These are phyloP conservation scores for Phylloscopus whistleri DNA, from an alignment of 2,113 vertebrate genomes.

Conservation along the genomic window DNA sequence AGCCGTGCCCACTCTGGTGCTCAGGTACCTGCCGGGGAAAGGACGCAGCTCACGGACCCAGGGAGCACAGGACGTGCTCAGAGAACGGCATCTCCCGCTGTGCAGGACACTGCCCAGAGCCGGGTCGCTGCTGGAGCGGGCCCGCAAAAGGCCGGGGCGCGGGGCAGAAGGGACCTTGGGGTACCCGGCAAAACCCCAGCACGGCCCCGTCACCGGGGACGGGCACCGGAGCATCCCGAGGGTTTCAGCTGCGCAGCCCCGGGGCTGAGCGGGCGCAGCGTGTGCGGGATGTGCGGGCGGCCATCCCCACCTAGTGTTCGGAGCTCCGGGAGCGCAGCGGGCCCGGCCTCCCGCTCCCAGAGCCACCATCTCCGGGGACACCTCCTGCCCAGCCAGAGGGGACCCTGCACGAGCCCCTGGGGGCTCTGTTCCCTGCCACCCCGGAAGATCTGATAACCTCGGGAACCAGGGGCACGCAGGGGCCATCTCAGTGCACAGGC, in stretches of 20 bases:
- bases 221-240: background rate
- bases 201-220: rapidly evolving
- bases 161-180: background rate
- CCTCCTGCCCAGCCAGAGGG: background rate
- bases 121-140: rapidly evolving
- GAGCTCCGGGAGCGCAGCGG: background rate
- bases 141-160: background rate
- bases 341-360: background rate
- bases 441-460: background rate
- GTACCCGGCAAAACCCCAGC: rapidly evolving
- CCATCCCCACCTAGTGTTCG: constrained; percentile 36
- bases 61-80: rapidly evolving
- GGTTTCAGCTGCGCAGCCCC: rapidly evolving
- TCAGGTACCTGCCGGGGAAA: constrained; percentile 69
- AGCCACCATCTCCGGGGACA: background rate
- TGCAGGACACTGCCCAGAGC: rapidly evolving
- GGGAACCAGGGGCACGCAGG: rapidly evolving
- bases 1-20: constrained; percentile 80
- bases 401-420: rapidly evolving
- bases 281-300: background rate
- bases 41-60: background rate
- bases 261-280: rapidly evolving
- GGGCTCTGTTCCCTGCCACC: background rate
- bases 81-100: rapidly evolving
- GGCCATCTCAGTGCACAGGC: background rate